These are phyloP conservation scores for Cromileptes altivelis DNA, from an alignment of 2,113 vertebrate species.

Conservation along the genomic window DNA sequence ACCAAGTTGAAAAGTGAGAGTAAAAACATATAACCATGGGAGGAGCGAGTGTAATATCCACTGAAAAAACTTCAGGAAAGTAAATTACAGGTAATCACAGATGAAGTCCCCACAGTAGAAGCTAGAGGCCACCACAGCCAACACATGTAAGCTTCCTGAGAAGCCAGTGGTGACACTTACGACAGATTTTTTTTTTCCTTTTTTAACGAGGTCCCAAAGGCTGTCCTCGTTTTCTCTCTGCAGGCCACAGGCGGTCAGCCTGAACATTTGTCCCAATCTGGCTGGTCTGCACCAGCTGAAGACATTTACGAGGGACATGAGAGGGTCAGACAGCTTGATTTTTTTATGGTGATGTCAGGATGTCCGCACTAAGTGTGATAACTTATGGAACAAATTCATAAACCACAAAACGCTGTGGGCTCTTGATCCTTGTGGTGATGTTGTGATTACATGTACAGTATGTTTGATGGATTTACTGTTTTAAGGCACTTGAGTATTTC, in stretches of 20 bases:
- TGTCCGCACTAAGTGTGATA: background rate
- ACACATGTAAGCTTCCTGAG: constrained; percentile 5
- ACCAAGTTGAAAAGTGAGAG: constrained; percentile 4
- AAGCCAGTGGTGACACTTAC: constrained; percentile 21
- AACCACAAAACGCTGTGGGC: background rate
- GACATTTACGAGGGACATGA: constrained; percentile 45
- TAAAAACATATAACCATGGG: background rate
- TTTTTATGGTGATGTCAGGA: constrained; percentile 34
- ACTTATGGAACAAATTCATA: constrained; percentile 14
- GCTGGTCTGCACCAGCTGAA: constrained; percentile 16
- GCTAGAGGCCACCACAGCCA: background rate
- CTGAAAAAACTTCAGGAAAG: background rate
- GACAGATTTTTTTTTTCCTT: constrained; percentile 25
- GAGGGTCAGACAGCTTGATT: constrained; percentile 1
- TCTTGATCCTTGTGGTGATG: background rate
- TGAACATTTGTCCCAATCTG: constrained; percentile 55
- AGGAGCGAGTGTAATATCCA: background rate
- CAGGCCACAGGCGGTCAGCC: constrained; percentile 22
- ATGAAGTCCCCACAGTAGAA: background rate
- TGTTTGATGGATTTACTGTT: constrained; percentile 1
- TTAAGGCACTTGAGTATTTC: background rate
- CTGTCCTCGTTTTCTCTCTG: constrained; percentile 41
- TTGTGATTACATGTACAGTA: background rate
- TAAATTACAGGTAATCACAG: background rate
- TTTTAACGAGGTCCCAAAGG: constrained; percentile 46